Evolutionary conservation across 1,140 invertebrate genomes (phyloP).

Genomic region (Neodiprion pinetum): DNA sequence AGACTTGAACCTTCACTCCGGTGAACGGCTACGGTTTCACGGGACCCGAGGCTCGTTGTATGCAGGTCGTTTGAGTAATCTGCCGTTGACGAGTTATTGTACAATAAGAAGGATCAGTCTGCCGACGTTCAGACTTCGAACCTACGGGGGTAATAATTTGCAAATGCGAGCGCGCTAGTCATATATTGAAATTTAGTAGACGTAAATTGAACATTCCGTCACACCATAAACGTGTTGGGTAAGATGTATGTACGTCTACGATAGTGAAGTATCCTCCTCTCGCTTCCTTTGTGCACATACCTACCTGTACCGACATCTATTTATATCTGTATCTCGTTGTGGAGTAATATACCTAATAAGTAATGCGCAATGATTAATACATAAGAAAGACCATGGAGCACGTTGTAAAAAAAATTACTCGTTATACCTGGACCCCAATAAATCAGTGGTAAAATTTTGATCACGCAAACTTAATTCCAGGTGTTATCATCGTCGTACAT

Average conservation of each 20-base stretch:
- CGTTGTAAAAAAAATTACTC: background rate
- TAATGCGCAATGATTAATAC: no score
- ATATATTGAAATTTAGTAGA: background rate
- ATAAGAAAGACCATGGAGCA: background rate
- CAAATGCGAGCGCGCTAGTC: background rate
- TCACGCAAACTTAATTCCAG: background rate
- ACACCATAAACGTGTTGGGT: background rate
- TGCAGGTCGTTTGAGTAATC: no score
- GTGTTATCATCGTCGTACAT: no score
- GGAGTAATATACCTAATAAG: no score
- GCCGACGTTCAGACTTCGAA: background rate
- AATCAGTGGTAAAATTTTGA: background rate
- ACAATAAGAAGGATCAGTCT: background rate
- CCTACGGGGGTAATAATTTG: slow-evolving; percentile 1
- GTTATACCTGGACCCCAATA: background rate
- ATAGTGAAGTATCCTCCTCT: background rate
- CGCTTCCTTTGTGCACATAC: background rate
- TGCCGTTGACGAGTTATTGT: background rate
- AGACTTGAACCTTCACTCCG: no score
- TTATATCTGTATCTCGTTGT: no score
- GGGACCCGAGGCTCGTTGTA: no score
- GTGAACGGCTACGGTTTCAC: no score
- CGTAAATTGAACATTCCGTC: background rate
- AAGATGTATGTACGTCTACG: background rate
- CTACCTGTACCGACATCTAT: background rate